Evolutionary conservation across 2,888 invertebrate genomes (phyloP), one percentile per base, ranked within the genome.

Genomic region (Drosophila nigricruria): DNA sequence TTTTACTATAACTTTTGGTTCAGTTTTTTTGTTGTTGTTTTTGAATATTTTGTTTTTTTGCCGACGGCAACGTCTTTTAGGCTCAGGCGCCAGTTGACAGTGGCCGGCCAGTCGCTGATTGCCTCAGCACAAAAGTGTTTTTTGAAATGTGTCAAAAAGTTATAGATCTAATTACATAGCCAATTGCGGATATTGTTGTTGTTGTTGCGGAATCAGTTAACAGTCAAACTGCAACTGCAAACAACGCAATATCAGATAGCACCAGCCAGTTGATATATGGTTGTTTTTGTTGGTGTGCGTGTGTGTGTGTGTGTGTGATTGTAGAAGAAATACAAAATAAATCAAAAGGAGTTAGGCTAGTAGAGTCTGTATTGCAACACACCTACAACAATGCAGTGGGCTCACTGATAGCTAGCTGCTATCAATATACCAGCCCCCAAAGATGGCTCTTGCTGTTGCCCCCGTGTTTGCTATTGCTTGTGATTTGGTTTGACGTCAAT

Each of bases 401-500:
- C 76, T 79, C 65, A 81, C 81, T 81, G 77, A 77, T 77, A 77
- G 81, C 43, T 70, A n/a, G 49, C 34, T 73, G 82, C 73, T 73
- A 78, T 81, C 77, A 77, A 63, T 54, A 71, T 50, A 77, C 77
- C 71, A 71, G 77, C 77, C 77, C 77, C 82, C 73, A 77, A 77
- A 63, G 81, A 81, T 71, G 81, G 57, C 32, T 30, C 43, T 34
- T 67, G 56, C 59, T 62, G 64, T 68, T 40, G 59, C 70, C 70
- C 70, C 70, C 61, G 66, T 53, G n/a, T n/a, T n/a, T 70, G 72
- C 47, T 23, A 45, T 25, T 47, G 58, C 54, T 73, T 30, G 23
- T 45, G 70, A 58, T 65, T 81, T 71, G 77, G 59, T 73, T 89
- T 90, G 90, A 89, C 90, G 89, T 80, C 86, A 83, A 83, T 89